Evolutionary conservation across 2,113 vertebrate genomes (phyloP).

Genomic region (Gadus macrocephalus): DNA sequence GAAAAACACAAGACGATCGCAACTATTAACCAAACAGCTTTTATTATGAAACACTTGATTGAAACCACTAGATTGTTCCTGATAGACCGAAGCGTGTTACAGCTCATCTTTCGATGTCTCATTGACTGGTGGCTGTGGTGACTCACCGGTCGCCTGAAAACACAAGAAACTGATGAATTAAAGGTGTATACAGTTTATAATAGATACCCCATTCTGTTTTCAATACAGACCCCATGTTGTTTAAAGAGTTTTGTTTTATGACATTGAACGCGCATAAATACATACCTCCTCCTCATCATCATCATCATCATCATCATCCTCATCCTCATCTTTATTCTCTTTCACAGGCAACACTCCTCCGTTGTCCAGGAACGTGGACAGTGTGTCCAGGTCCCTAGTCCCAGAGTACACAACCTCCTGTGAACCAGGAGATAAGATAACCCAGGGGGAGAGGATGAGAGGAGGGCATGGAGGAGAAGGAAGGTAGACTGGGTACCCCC

Average conservation of each 20-base stretch:
- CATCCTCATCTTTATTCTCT: constrained; percentile 21
- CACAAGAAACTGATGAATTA: not conserved
- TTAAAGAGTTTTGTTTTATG: too few species aligned
- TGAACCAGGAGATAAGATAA: too few species aligned
- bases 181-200: too few species aligned
- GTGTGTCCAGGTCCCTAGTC: constrained; percentile 79
- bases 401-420: constrained; percentile 79
- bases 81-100: constrained; percentile 41
- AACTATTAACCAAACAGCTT: constrained; percentile 18
- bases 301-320: constrained; percentile 36
- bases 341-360: constrained; percentile 75
- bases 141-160: constrained; percentile 39
- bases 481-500: too few species aligned
- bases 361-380: constrained; percentile 84
- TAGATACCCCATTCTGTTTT: too few species aligned
- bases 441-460: not conserved
- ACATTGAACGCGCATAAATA: too few species aligned
- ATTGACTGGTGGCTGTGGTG: constrained; percentile 28
- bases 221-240: too few species aligned
- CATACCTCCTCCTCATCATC: not conserved
- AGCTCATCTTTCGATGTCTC: constrained; percentile 61
- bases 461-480: not conserved
- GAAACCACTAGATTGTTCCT: constrained; percentile 31
- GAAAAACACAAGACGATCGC: too few species aligned
- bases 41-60: constrained; percentile 48